Evolutionary conservation across 2,888 invertebrate genomes (phyloP).

Genomic region (Cephus pygmeus): DNA sequence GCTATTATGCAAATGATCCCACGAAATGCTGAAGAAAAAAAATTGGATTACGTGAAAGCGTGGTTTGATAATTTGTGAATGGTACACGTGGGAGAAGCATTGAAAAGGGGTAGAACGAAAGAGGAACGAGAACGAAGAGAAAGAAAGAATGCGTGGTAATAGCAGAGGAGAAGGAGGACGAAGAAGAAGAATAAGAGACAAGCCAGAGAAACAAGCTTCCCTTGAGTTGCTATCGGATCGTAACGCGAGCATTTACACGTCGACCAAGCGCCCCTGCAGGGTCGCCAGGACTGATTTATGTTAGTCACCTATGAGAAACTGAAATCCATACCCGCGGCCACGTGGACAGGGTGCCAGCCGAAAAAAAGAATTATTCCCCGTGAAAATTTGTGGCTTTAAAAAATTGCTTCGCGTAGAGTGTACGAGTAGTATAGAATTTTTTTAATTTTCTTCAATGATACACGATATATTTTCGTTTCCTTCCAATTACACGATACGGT

Average conservation of each 20-base stretch:
- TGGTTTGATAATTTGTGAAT: slow-evolving; percentile 9
- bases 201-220: slow-evolving; percentile 35
- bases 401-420: not conserved
- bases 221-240: slow-evolving; percentile 56
- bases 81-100: slow-evolving; percentile 21
- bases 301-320: slow-evolving; percentile 45
- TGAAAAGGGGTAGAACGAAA: slow-evolving; percentile 16
- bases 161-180: slow-evolving; percentile 25
- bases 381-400: not conserved
- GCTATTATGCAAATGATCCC: slow-evolving; percentile 53
- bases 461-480: not conserved
- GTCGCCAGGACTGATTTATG: slow-evolving; percentile 54
- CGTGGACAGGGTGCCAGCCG: not conserved
- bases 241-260: slow-evolving; percentile 63
- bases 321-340: slow-evolving; percentile 47
- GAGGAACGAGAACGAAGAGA: slow-evolving; percentile 24
- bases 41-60: slow-evolving; percentile 37
- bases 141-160: slow-evolving; percentile 17
- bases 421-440: not conserved
- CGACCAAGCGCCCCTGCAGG: slow-evolving; percentile 54
- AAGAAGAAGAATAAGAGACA: slow-evolving; percentile 31
- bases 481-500: not conserved
- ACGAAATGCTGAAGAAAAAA: slow-evolving; percentile 42
- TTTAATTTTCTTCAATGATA: not conserved
- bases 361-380: not conserved